Conservation (phyloP, 64 coral and sea anemone species). For the Pocillopora verrucosa region DNA sequence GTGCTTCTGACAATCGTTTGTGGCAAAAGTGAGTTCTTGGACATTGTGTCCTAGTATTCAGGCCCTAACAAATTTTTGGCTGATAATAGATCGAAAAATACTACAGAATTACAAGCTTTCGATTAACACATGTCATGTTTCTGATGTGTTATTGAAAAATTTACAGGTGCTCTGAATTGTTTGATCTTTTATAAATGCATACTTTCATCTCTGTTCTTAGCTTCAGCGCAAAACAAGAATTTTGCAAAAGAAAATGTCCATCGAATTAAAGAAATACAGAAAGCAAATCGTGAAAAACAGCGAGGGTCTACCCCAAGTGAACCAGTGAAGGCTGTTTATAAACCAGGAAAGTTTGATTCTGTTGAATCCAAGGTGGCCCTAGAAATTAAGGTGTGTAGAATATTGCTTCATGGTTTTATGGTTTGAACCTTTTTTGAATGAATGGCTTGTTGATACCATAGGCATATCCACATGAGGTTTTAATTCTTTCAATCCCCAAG, state of each 20-base stretch:
- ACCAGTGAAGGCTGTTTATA: constrained; percentile 85
- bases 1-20: too few species aligned
- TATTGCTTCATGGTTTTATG: not conserved
- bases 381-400: constrained; percentile 75
- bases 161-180: too few species aligned
- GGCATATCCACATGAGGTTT: too few species aligned
- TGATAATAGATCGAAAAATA: too few species aligned
- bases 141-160: too few species aligned
- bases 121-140: too few species aligned
- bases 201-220: not conserved
- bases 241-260: constrained; percentile 96
- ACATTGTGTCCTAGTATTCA: too few species aligned
- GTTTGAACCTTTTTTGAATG: not conserved
- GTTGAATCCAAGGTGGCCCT: constrained; percentile 94
- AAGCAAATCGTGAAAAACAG: constrained; percentile 84
- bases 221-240: constrained; percentile 73
- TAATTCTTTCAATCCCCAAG: too few species aligned
- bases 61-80: too few species aligned
- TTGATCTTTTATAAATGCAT: not conserved
- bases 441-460: too few species aligned
- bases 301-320: constrained; percentile 59
- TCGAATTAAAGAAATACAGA: constrained; percentile 88
- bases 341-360: constrained; percentile 93
- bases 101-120: too few species aligned
- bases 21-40: too few species aligned